Evolutionary conservation across 2,113 vertebrate species (phyloP).

Genomic region (Mellivora capensis): DNA sequence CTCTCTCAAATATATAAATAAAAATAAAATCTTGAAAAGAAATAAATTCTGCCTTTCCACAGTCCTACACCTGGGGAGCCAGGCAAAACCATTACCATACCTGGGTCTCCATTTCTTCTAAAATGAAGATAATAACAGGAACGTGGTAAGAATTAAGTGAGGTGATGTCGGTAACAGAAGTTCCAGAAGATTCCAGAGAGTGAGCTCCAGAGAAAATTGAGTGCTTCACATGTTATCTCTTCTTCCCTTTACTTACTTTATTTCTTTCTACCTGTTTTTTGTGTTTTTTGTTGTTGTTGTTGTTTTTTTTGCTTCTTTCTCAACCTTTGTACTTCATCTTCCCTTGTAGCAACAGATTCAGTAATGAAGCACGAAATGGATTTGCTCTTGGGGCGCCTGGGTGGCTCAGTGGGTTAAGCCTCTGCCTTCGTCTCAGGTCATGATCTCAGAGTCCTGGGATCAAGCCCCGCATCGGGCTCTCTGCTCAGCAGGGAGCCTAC

Average conservation of each 20-base stretch:
- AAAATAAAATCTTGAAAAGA: background rate
- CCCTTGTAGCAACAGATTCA: background rate
- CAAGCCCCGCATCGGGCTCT: too few species aligned
- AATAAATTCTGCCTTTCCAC: background rate
- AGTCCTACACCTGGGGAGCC: background rate
- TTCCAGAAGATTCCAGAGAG: background rate
- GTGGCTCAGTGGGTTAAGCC: too few species aligned
- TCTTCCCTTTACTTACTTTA: background rate
- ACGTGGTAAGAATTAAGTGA: background rate
- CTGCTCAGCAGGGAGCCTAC: too few species aligned
- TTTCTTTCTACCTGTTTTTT: background rate
- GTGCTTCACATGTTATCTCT: background rate
- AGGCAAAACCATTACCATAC: background rate
- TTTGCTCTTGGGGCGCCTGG: background rate
- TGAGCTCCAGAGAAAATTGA: background rate
- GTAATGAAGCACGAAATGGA: background rate
- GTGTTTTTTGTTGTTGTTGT: too few species aligned
- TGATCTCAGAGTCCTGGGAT: too few species aligned
- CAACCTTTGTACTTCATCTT: background rate
- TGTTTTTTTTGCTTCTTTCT: background rate
- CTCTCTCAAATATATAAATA: too few species aligned
- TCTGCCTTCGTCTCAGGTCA: too few species aligned
- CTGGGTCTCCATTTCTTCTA: background rate
- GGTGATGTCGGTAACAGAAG: background rate
- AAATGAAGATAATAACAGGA: background rate